phyloP scores from a whole-genome alignment of 2,797 vertebrate genomes.

The Peromyscus melanophrys region DNA sequence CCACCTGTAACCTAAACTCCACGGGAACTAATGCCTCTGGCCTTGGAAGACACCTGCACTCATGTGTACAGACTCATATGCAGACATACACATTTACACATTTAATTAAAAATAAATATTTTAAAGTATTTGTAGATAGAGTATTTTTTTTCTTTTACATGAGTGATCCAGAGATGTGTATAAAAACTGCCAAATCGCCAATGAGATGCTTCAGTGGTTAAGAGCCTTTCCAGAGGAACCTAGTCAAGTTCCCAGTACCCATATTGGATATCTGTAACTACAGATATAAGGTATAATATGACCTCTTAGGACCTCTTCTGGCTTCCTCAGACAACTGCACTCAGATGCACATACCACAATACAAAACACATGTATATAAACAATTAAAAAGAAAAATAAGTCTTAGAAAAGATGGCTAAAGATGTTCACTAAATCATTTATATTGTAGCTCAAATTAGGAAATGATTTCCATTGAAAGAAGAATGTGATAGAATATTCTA shows the following conservation, averaged over 20 bases:
- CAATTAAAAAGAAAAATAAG: background rate
- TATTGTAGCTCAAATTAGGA: background rate
- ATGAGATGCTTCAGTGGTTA: background rate
- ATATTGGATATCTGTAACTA: background rate
- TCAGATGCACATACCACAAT: background rate
- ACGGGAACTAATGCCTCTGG: background rate
- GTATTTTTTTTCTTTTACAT: slow-evolving; percentile 30
- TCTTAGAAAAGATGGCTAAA: background rate
- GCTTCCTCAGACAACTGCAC: background rate
- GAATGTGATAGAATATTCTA: background rate
- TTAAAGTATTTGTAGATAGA: background rate
- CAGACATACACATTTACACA: background rate
- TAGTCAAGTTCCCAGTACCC: background rate
- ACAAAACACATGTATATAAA: background rate
- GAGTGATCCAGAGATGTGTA: slow-evolving; percentile 24
- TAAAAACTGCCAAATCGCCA: background rate
- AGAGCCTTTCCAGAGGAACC: background rate
- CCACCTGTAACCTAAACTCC: too few species aligned
- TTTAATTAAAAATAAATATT: background rate
- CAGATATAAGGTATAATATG: background rate
- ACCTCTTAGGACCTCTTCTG: background rate
- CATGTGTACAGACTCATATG: too few species aligned
- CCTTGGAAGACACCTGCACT: background rate
- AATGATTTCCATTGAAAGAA: background rate
- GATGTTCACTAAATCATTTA: slow-evolving; percentile 6